Evolutionary conservation across 1,140 invertebrate genomes (phyloP).

Genomic region (Lepidotrigona ventralis): DNA sequence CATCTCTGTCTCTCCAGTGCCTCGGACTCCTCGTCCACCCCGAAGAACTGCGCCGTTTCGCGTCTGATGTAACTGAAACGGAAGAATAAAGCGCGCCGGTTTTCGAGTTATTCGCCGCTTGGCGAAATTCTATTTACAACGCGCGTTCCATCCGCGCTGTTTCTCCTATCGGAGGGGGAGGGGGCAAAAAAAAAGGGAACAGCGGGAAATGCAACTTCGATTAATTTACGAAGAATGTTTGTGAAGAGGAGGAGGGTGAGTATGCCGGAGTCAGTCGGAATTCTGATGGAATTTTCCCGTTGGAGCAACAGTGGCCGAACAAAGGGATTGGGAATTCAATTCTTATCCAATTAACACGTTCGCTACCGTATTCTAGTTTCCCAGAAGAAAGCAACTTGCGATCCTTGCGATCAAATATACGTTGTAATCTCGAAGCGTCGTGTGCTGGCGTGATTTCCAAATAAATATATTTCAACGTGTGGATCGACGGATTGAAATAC

Average conservation of each 20-base stretch:
- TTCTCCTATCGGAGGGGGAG: not conserved
- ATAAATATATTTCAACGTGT: no score
- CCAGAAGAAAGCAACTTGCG: no score
- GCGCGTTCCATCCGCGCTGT: not conserved
- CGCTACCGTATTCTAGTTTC: no score
- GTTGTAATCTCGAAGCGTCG: no score
- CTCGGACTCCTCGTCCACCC: constrained; percentile 87
- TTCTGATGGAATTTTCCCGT: not conserved
- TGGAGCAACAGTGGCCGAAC: not conserved
- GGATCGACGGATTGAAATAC: no score
- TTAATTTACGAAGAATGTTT: not conserved
- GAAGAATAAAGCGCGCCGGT: constrained; percentile 2
- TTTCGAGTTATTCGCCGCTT: not conserved
- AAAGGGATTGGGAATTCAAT: not conserved
- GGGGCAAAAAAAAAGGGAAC: not conserved
- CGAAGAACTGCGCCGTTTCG: constrained; percentile 90
- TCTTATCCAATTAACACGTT: not conserved
- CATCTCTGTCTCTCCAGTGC: constrained; percentile 85
- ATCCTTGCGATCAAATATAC: no score
- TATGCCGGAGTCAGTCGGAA: not conserved
- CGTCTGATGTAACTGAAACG: constrained; percentile 84
- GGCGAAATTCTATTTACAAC: not conserved
- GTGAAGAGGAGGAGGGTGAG: not conserved
- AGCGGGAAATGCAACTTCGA: not conserved
- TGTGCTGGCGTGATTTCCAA: no score